Base-by-base conservation (phyloP, 2,888 invertebrate species). In the Carterocephalus palaemon region DNA sequence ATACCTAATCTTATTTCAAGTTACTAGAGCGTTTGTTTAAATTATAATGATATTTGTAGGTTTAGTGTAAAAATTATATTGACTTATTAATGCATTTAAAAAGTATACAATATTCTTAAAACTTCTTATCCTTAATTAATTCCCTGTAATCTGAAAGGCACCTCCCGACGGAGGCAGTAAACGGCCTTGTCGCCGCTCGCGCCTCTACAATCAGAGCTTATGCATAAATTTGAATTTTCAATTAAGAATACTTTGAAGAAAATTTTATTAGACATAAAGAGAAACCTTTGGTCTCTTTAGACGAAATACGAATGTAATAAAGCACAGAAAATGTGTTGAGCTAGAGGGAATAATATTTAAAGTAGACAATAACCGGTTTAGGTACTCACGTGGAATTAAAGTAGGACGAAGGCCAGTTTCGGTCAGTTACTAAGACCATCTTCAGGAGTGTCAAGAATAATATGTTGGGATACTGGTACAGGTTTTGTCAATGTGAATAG, bases 221-320 rank as follows among this genome's bases (percentile, higher is more conserved):
- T 86, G 85, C 85, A 86, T 86, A 85, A 85, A 86, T 86, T 86
- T 85, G 78, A 85, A 86, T 86, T 85, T 86, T 83, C 85, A 85
- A 86, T 84, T 84, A 84, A 76, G 78, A 69, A 78, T 76, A 83
- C 81, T 84, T 81, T 83, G 78, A 79, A 82, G 83, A 77, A 83
- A 83, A 85, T 81, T 84, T 83, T 85, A 84, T 85, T 81, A 84
- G 80, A 82, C 72, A 77, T 81, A 77, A 85, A 82, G 78, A 73
- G 83, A 79, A 83, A 82, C 82, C 85, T 85, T 84, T 84, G 84
- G 82, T 82, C 75, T 81, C 67, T 68, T 60, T 65, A 75, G 71
- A 79, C 79, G 74, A 78, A 81, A 81, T 75, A 79, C 76, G 72
- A 52, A 53, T 56, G 56, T 74, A 72, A 72, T 68, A 72, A 50